Percentiles rank a stretch among this genome's conserved stretches.
These are phyloP conservation scores for Stenichneumon culpator DNA, from an alignment of 2,888 invertebrate genomes.

Conservation along the genomic window DNA sequence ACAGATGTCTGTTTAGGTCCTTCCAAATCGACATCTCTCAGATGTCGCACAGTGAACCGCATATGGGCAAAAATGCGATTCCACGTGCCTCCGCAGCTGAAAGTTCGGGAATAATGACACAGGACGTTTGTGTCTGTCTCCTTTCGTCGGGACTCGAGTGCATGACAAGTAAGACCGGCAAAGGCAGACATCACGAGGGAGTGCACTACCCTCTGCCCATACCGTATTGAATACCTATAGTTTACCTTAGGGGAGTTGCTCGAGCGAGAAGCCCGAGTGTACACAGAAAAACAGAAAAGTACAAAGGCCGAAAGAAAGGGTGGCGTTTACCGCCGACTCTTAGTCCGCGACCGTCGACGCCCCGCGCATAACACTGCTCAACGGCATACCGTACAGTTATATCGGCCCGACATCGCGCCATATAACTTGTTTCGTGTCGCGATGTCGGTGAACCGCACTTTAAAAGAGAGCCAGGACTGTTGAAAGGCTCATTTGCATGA, in stretches of 20 bases:
- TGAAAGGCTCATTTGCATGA: slow-evolving; percentile 81
- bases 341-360: slow-evolving; percentile 54
- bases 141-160: slow-evolving; percentile 5
- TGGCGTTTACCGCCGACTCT: slow-evolving; percentile 61
- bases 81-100: not conserved
- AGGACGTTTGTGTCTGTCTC: slow-evolving; percentile 24
- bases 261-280: slow-evolving; percentile 27
- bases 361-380: slow-evolving; percentile 50
- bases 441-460: slow-evolving; percentile 64
- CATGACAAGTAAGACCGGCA: slow-evolving; percentile 14
- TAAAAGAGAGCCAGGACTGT: slow-evolving; percentile 74
- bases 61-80: slow-evolving; percentile 13
- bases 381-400: slow-evolving; percentile 6
- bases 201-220: not conserved
- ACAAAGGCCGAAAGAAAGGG: slow-evolving; percentile 47
- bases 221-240: slow-evolving; percentile 5
- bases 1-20: not conserved
- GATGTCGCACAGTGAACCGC: slow-evolving; percentile 3
- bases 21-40: not conserved
- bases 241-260: slow-evolving; percentile 40
- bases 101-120: slow-evolving; percentile 35
- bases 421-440: slow-evolving; percentile 38
- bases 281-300: slow-evolving; percentile 53
- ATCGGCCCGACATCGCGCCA: slow-evolving; percentile 33
- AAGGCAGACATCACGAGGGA: not conserved